Conservation (phyloP, 2,797 vertebrate species). For the Acrossocheilus wenchowensis region DNA sequence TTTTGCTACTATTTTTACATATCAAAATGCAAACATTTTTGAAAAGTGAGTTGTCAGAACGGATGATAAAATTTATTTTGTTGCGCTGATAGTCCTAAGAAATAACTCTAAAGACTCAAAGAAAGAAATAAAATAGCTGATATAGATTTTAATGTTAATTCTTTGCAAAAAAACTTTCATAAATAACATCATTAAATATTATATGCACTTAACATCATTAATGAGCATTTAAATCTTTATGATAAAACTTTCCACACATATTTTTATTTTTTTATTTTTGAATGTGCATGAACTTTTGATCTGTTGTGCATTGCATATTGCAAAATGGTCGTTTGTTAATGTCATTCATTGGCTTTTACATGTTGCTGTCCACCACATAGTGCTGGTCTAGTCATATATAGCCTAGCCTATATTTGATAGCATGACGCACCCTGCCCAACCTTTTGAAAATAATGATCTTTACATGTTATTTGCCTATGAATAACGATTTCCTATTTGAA, state of each 20-base stretch:
- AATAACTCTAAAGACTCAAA: not conserved
- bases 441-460: not conserved
- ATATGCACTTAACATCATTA: not conserved
- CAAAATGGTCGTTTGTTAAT: not conserved
- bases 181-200: not conserved
- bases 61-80: not conserved
- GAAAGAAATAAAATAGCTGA: not conserved
- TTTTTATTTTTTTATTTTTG: not conserved
- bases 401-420: not conserved
- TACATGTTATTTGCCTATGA: conserved; percentile 25
- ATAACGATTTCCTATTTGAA: conserved; percentile 12
- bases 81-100: not conserved
- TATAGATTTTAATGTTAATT: not conserved
- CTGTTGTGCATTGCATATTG: not conserved
- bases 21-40: not conserved
- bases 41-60: not conserved
- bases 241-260: not conserved
- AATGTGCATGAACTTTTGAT: not conserved
- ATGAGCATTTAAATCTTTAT: not conserved
- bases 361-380: conserved; percentile 32
- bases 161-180: not conserved
- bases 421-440: not conserved
- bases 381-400: conserved; percentile 21
- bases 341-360: not conserved
- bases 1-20: not conserved